A percentile compares a stretch with the other conserved stretches of the same genome.
These are phyloP conservation scores for Volucella inanis DNA, from an alignment of 2,888 invertebrate species.

Conservation along the genomic window DNA sequence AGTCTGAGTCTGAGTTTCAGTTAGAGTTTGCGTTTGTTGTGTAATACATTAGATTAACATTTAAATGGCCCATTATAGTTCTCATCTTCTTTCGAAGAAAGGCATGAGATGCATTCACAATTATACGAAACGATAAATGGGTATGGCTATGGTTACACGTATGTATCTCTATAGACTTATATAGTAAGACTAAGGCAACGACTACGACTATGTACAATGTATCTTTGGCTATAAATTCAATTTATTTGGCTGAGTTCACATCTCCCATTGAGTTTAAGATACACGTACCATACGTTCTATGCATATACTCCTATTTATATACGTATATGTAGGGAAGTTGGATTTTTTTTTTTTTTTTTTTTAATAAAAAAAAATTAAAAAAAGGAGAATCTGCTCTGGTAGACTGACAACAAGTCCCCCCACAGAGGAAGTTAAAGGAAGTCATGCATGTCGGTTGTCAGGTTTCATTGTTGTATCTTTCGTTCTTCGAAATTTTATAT, in stretches of 20 bases:
- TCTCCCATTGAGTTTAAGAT: conserved; percentile 29
- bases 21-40: conserved; percentile 5
- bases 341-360: too few species aligned
- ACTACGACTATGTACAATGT: not conserved
- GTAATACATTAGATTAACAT: conserved; percentile 53
- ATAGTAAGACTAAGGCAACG: conserved; percentile 18
- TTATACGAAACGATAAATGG: conserved; percentile 15
- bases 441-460: conserved; percentile 73
- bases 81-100: conserved; percentile 46
- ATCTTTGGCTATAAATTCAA: conserved; percentile 54
- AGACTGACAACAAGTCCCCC: conserved; percentile 32
- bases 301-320: not conserved
- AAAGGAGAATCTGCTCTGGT: conserved; percentile 36
- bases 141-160: conserved; percentile 20
- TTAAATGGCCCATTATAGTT: conserved; percentile 54
- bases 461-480: conserved; percentile 69
- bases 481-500: not conserved
- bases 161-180: conserved; percentile 10
- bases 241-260: conserved; percentile 53
- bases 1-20: not conserved
- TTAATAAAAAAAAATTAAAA: not conserved
- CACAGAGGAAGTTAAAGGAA: conserved; percentile 67
- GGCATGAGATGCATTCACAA: conserved; percentile 62
- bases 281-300: not conserved
- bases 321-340: too few species aligned